Evolutionary conservation across 2,797 vertebrate genomes (phyloP), one percentile per base, ranked within the genome.

Genomic region (Enteromius afrohamiltoni): DNA sequence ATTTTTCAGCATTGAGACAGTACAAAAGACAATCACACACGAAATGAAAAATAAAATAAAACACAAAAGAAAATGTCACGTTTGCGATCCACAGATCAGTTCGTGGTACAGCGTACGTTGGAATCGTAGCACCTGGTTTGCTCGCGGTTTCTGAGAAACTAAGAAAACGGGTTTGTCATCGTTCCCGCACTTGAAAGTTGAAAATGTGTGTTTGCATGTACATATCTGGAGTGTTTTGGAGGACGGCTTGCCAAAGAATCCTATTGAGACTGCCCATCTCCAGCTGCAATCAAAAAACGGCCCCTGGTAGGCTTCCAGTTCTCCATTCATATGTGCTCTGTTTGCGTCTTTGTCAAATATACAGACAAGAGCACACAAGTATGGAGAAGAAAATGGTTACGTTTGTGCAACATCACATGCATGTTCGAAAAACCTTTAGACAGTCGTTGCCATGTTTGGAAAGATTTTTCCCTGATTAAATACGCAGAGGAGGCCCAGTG

Each of bases 1-100:
- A 62, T 93, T 93, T 47, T 93, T 95, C 92, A 94, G 93, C 94
- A 93, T 90, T 88, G 87, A 93, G 92, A 95, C 94, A 91, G 90
- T 90, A 93, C 91, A 93, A 92, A 91, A 92, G 90, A 93, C 90
- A 87, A 86, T 93, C 90, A 91, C 85, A 83, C 73, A 87, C 6
- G 3, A 82, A 90, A 82, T 85, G 87, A 86, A 92, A 85, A 83
- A 91, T 91, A 91, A 90, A 84, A 87, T 84, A 91, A 81, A 85
- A 85, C 82, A 92, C 29, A 53, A 45, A 86, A 85, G 89, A 90
- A 90, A 89, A 90, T 78, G 86, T 89, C 82, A 92, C 79, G 88
- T 92, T 91, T 91, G 92, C 92, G 93, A 92, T 93, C 89, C 83
- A 87, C 91, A 90, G 92, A 91, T 93, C 90, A 92, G 90, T 90